Evolutionary conservation across 1,140 invertebrate species (phyloP).

Genomic region (Ditylenchus dipsaci): DNA sequence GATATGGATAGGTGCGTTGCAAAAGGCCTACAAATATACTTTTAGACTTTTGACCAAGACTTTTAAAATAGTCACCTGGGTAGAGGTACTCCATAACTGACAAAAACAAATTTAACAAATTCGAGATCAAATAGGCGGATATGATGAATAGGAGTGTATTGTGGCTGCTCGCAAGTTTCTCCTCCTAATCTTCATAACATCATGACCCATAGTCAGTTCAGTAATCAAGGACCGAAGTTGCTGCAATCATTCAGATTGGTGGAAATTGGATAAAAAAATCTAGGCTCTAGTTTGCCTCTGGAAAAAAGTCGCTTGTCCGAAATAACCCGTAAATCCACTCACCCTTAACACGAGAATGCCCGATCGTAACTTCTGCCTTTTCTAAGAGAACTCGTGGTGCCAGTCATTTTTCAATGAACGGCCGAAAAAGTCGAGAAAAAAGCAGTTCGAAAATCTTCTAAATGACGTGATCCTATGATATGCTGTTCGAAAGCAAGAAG

Average conservation of each 20-base stretch:
- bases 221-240: conserved; percentile 53
- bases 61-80: conserved; percentile 34
- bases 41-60: neutral
- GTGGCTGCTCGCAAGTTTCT: conserved; percentile 48
- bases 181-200: conserved; percentile 50
- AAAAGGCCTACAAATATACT: conserved; percentile 39
- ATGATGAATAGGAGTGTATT: conserved; percentile 53
- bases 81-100: conserved; percentile 49
- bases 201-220: conserved; percentile 51
- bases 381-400: too few relatives aligned
- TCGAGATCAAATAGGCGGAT: conserved; percentile 51
- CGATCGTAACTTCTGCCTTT: too few relatives aligned
- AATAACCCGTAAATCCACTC: too few relatives aligned
- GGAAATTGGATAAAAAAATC: too few relatives aligned
- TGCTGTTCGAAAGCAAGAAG: too few relatives aligned
- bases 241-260: conserved; percentile 2
- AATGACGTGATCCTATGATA: too few relatives aligned
- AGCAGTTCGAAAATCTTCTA: too few relatives aligned
- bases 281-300: too few relatives aligned
- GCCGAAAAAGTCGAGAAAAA: too few relatives aligned
- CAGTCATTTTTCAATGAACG: too few relatives aligned
- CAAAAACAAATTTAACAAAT: conserved; percentile 48
- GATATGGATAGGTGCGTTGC: conserved; percentile 41
- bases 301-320: too few relatives aligned
- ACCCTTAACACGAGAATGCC: too few relatives aligned